phyloP scores from a whole-genome alignment of 2,113 vertebrate genomes.

The Ailurus styani region DNA sequence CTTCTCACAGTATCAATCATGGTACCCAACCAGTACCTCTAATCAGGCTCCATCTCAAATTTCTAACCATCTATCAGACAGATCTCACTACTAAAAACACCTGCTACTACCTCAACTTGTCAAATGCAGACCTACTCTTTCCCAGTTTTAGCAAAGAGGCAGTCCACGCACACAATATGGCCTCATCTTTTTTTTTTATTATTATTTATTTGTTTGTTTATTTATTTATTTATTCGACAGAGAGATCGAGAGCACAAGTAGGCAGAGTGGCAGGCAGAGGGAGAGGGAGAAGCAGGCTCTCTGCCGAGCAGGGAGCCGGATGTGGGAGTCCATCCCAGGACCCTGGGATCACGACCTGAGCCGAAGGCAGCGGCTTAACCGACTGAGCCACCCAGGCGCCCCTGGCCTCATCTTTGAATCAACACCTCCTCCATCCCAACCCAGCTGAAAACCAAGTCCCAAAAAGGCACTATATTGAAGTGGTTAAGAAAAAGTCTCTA shows the following conservation, averaged over 20 bases:
- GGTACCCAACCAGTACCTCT: neutral
- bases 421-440: neutral
- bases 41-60: neutral
- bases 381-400: too few species aligned
- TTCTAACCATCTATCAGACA: neutral
- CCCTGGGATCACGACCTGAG: too few species aligned
- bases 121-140: neutral
- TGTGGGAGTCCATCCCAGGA: too few species aligned
- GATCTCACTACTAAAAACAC: neutral
- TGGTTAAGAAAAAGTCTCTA: neutral
- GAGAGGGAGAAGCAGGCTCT: too few species aligned
- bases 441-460: neutral
- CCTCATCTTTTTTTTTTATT: too few species aligned
- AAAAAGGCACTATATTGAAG: neutral
- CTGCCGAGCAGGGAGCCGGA: too few species aligned
- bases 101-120: neutral
- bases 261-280: too few species aligned
- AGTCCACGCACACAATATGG: neutral
- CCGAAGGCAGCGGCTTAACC: too few species aligned
- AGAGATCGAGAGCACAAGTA: too few species aligned
- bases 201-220: too few species aligned
- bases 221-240: too few species aligned
- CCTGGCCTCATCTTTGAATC: neutral
- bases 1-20: neutral
- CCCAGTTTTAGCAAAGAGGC: neutral